Conservation (phyloP, 2,888 invertebrate genomes). For the Agrochola circellaris region DNA sequence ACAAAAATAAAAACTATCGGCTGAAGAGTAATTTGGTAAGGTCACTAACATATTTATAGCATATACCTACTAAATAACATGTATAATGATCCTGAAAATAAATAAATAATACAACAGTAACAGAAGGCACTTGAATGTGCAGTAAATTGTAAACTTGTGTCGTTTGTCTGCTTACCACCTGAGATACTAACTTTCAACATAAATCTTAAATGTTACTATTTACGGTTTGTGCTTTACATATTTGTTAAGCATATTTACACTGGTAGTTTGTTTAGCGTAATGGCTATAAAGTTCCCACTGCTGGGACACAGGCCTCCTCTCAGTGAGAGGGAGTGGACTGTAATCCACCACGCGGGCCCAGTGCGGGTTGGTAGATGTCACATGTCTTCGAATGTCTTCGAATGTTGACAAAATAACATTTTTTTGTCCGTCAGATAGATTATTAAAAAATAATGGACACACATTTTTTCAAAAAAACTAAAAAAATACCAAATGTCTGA, state of each 20-base stretch:
- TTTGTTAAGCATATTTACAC: not conserved
- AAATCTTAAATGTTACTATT: constrained; percentile 52
- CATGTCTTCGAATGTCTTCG: too few species aligned
- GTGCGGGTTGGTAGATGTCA: too few species aligned
- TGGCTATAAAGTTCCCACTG: too few species aligned
- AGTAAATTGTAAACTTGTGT: constrained; percentile 65
- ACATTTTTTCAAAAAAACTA: too few species aligned
- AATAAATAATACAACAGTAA: constrained; percentile 33
- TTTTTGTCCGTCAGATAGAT: too few species aligned
- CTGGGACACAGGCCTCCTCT: too few species aligned
- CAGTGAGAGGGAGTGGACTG: too few species aligned
- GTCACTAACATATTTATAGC: not conserved
- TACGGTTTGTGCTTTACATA: constrained; percentile 2
- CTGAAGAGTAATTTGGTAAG: not conserved
- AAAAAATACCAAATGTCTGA: too few species aligned
- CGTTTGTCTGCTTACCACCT: constrained; percentile 57
- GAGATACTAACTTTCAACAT: constrained; percentile 64
- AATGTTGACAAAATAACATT: too few species aligned
- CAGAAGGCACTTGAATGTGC: constrained; percentile 27
- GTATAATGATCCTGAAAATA: not conserved
- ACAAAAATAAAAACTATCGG: too few species aligned
- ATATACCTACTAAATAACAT: not conserved
- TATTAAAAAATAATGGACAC: too few species aligned
- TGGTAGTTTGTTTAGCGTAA: not conserved
- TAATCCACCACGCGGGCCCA: too few species aligned